A percentile compares a stretch with the other conserved stretches of the same genome.
Conservation (phyloP, 2,888 invertebrate species). For the Linnaemya tessellans region DNA sequence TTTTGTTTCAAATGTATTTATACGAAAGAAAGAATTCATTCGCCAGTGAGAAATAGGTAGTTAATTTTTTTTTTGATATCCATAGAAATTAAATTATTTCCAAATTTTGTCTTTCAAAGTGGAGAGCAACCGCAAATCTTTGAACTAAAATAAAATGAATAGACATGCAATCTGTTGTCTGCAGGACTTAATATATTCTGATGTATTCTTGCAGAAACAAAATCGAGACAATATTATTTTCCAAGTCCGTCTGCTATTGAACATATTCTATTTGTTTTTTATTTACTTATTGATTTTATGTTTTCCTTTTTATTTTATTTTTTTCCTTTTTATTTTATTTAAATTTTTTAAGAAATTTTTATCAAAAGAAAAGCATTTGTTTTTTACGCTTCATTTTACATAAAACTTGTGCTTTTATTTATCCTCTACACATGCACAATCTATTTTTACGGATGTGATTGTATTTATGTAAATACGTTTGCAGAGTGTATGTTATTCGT, state of each 20-base stretch:
- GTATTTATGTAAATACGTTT: conserved; percentile 12
- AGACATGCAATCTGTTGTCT: not conserved
- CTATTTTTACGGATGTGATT: conserved; percentile 3
- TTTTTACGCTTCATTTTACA: conserved; percentile 36
- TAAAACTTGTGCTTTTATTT: not conserved
- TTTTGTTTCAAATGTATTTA: no score
- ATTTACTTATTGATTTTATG: no score
- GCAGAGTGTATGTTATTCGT: conserved; percentile 3
- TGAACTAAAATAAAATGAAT: not conserved
- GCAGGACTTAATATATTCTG: conserved; percentile 4
- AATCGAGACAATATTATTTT: conserved; percentile 49
- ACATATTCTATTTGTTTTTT: no score
- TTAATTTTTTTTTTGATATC: no score
- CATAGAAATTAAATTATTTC: no score
- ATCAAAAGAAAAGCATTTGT: conserved; percentile 30
- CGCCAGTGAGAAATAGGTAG: no score
- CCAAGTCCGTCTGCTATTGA: not conserved
- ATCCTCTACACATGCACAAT: not conserved
- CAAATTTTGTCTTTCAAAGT: not conserved
- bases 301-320: no score
- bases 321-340: no score
- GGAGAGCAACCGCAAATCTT: not conserved
- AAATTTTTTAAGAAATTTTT: not conserved
- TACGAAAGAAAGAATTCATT: no score
- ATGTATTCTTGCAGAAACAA: not conserved